phyloP scores from a whole-genome alignment of 2,113 vertebrate species.

The Sturnira hondurensis region DNA sequence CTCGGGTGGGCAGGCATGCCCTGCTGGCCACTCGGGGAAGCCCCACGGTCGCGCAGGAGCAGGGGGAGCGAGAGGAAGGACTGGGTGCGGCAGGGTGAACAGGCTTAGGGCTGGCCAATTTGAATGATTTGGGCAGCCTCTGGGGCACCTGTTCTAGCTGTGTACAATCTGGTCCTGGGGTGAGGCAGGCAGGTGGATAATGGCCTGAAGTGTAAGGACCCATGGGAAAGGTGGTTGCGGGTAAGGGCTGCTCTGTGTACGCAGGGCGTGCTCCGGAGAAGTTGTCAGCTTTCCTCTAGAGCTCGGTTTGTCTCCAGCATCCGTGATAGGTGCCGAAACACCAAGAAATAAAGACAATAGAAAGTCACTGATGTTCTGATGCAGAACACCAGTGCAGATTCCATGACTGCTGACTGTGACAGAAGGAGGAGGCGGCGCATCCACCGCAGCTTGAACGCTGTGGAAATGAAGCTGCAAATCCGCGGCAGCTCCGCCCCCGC shows the following conservation, averaged over 20 bases:
- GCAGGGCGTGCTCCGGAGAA: too few species aligned
- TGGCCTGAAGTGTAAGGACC: too few species aligned
- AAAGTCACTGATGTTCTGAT: background rate
- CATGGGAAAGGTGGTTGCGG: background rate
- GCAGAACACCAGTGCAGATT: background rate
- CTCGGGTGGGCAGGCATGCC: too few species aligned
- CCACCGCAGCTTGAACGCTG: background rate
- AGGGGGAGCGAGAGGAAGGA: too few species aligned
- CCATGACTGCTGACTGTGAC: background rate
- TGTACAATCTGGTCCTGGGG: background rate
- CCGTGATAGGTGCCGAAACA: background rate
- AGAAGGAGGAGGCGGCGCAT: background rate
- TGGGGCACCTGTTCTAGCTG: background rate
- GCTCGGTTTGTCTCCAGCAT: background rate
- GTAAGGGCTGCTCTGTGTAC: too few species aligned
- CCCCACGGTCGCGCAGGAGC: background rate
- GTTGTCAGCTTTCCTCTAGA: background rate
- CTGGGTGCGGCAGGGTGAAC: background rate
- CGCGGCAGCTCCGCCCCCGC: background rate
- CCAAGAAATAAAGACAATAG: background rate
- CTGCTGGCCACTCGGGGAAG: background rate
- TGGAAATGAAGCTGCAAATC: background rate
- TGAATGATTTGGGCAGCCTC: background rate
- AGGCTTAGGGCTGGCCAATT: background rate
- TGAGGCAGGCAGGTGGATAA: background rate